A percentile compares a stretch with the other conserved stretches of the same genome.
phyloP scores from a whole-genome alignment of 2,888 invertebrate species.

The Empis livida region DNA sequence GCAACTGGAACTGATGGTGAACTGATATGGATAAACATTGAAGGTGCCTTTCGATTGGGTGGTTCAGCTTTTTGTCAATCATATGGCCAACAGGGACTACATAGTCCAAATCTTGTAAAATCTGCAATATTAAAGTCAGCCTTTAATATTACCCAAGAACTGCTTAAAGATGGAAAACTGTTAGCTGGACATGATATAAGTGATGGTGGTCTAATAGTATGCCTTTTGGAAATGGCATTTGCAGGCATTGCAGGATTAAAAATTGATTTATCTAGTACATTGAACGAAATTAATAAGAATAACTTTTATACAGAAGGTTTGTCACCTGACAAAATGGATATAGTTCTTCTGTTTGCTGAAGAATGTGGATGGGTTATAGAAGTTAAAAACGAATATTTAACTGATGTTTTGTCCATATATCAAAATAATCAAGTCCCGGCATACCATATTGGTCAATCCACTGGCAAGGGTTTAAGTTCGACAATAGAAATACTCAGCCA shows the following conservation, averaged over 20 bases:
- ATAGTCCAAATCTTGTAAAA: constrained; percentile 66
- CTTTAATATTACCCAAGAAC: constrained; percentile 71
- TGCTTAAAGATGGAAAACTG: constrained; percentile 46
- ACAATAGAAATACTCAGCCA: constrained; percentile 17
- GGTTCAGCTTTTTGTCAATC: constrained; percentile 90
- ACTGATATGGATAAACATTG: constrained; percentile 68
- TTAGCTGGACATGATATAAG: constrained; percentile 90
- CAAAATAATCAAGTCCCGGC: constrained; percentile 47
- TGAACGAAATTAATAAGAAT: constrained; percentile 13
- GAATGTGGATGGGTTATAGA: constrained; percentile 80
- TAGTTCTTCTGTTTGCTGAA: constrained; percentile 68
- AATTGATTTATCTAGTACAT: constrained; percentile 45
- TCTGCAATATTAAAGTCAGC: constrained; percentile 53
- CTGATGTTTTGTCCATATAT: constrained; percentile 48
- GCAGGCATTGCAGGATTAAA: constrained; percentile 74
- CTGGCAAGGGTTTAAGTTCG: constrained; percentile 49
- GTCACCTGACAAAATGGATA: constrained; percentile 37
- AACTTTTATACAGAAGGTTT: constrained; percentile 18
- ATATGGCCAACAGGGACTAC: constrained; percentile 69
- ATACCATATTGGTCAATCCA: constrained; percentile 52
- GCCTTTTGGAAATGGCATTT: constrained; percentile 91
- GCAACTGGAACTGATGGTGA: constrained; percentile 44
- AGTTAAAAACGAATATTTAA: constrained; percentile 43
- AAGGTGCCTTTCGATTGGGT: constrained; percentile 66
- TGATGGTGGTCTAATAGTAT: constrained; percentile 88